Base-by-base conservation (phyloP, 2,113 vertebrate genomes). In the Colius striatus region DNA sequence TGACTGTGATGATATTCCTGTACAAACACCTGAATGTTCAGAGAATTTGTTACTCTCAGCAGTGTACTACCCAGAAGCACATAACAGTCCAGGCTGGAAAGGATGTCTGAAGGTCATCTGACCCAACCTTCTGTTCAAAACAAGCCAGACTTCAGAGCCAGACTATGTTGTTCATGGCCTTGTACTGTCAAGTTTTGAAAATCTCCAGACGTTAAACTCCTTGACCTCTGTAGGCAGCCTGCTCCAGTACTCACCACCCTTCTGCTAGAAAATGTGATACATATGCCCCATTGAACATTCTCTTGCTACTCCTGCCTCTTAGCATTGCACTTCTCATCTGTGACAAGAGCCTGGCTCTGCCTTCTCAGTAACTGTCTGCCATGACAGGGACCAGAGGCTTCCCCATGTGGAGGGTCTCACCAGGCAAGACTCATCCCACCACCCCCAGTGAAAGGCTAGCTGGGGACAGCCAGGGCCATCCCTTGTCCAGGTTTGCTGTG, bases 401-500 rank as follows among this genome's bases (percentile, higher is more conserved):
- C 23, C 47, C 47, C 0, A 0, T 7, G 34, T 13, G 27, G 30
- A 21, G 43, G 4, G 6, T 48, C 15, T 55, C 73, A 43, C 27
- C 48, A 62, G 36, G 11, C 43, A 30, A 26, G 22, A n/a, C 43
- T 25, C 1, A 1, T 32, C 25, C 41, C 58, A 48, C 6, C 23
- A 19, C 2, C 3, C 6, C 3, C 36, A 15, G 5, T n/a, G 41
- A 50, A 41, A 14, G 21, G 21, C 36, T 60, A 53, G 21, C 19
- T 19, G 63, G 47, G 38, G 25, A 15, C 47, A 68, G 50, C 48
- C 0, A 0, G 13, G 16, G 14, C 15, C 71, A 76, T 43, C 5
- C 10, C 5, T 29, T 0, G 0, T 15, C 21, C 41, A 15, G 5
- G 30, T 26, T 34, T 9, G 8, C 70, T 20, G 41, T 0, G 0